A percentile compares a stretch with the other conserved stretches of the same genome.
These are phyloP conservation scores for Stichodactyla helianthus DNA, from an alignment of 64 coral and sea anemone genomes.

Conservation along the genomic window DNA sequence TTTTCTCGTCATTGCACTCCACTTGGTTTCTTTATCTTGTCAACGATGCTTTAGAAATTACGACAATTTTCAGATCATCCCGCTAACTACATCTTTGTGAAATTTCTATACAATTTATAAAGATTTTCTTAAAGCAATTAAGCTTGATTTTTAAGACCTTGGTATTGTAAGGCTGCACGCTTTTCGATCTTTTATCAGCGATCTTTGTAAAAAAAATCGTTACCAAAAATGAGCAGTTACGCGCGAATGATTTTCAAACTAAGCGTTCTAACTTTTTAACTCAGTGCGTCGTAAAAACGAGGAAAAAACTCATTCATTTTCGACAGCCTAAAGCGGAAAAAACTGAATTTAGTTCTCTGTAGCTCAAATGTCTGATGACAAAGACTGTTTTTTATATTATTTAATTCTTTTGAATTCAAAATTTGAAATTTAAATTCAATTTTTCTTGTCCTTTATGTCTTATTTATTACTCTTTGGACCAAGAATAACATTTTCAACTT, in stretches of 20 bases:
- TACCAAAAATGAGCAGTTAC: background rate
- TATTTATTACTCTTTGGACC: background rate
- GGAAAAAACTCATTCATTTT: background rate
- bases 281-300: background rate
- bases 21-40: background rate
- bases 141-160: no score
- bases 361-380: background rate
- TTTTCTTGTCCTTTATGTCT: background rate
- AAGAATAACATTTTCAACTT: background rate
- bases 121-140: no score
- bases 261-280: background rate
- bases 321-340: background rate
- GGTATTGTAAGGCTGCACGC: no score
- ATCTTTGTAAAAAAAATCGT: background rate
- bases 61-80: background rate
- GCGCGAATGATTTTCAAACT: background rate
- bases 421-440: background rate
- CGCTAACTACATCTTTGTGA: no score
- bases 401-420: background rate
- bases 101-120: no score
- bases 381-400: background rate
- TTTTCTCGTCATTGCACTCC: background rate
- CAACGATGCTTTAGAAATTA: background rate
- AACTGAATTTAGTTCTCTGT: background rate
- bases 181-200: background rate